Base-by-base conservation (phyloP, 2,113 vertebrate species). In the Myotis brandtii region DNA sequence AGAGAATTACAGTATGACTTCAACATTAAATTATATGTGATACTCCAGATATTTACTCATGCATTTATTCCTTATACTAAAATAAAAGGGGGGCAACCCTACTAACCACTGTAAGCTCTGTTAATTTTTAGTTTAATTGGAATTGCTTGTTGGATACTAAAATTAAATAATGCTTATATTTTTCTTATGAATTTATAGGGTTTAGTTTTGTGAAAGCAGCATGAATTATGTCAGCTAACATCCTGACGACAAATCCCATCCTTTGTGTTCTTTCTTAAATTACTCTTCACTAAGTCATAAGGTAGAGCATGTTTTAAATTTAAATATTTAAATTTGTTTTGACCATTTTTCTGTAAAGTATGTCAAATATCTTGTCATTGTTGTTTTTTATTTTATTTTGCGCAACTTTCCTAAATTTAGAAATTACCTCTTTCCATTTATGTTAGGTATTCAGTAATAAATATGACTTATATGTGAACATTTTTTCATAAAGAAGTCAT, bases 21-120 rank as follows among this genome's bases (percentile, higher is more conserved):
- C 97, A 92, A 86, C 91, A 96, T 98, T 98, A 97, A 98, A 98
- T 91, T 59, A 96, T 98, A 97, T 98, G 97, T 97, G 97, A 98
- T 98, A 99, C 98, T 98, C 98, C 98, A 97, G 98, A 98, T 98
- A 98, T 98, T 98, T 98, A 94, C 93, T 97, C 56, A 98, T 97
- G 97, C 97, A 98, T 99, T 98, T 98, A 97, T 96, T 98, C 95
- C 98, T 98, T 98, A 96, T 98, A 94, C 97, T 97, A 89, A 94
- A 79, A 43, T 27, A 23, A 79, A 27, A 23, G 11, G 76, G n/a
- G 50, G 11, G 10, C 18, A 34, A 54, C 48, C 32, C 90, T 88
- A 97, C 96, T 97, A 97, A 98, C 95, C 95, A 97, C 95, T 98
- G 97, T 97, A 98, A 93, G 90, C 92, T 96, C 96, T 69, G 94